These are phyloP conservation scores for Syngnathus scovelli DNA, from an alignment of 2,113 vertebrate species.

Conservation along the genomic window DNA sequence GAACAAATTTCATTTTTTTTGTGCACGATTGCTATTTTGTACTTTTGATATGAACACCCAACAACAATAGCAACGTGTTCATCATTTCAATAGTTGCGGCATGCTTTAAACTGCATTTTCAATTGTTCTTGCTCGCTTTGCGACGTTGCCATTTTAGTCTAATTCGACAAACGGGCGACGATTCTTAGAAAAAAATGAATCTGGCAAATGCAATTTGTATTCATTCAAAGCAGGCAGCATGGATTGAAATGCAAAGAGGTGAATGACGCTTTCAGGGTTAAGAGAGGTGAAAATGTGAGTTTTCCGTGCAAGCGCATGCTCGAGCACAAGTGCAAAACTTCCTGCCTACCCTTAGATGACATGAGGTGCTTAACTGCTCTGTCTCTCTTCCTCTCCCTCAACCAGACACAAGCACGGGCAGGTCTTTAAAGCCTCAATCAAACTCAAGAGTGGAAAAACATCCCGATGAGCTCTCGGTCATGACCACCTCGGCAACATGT, in stretches of 20 bases:
- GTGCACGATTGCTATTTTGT: too few relatives aligned
- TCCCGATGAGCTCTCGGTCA: slow-evolving; percentile 15
- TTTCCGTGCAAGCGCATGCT: not conserved
- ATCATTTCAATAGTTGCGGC: too few relatives aligned
- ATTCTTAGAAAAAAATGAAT: not conserved
- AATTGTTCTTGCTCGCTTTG: not conserved
- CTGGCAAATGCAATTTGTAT: not conserved
- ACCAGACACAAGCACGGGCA: not conserved
- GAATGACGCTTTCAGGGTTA: not conserved
- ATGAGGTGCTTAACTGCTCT: not conserved
- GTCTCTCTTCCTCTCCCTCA: not conserved
- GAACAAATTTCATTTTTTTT: not conserved
- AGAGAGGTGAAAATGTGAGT: not conserved
- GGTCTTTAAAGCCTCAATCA: slow-evolving; percentile 1
- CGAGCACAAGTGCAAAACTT: not conserved
- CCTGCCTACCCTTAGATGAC: slow-evolving; percentile 6
- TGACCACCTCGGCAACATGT: slow-evolving; percentile 52
- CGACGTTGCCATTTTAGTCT: not conserved
- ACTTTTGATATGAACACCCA: too few relatives aligned
- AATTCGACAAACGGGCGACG: not conserved
- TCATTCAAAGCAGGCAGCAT: not conserved
- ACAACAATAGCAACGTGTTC: too few relatives aligned
- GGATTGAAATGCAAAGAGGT: not conserved
- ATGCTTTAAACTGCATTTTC: too few relatives aligned
- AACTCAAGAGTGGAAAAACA: slow-evolving; percentile 7